phyloP scores from a whole-genome alignment of 1,140 invertebrate genomes.

The Bombus picipes region DNA sequence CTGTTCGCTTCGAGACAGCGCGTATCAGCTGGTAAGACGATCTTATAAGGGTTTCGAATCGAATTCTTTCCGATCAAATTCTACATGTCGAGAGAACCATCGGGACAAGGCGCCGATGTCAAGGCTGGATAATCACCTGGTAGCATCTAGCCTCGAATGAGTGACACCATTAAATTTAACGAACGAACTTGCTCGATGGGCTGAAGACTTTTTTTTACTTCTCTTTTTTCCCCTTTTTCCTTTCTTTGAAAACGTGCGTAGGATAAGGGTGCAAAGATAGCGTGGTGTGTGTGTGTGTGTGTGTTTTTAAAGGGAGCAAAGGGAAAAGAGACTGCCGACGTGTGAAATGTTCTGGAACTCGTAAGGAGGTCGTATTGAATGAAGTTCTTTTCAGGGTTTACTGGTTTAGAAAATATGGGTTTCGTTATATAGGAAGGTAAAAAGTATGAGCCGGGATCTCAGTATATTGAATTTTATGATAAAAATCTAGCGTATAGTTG shows the following conservation, averaged over 20 bases:
- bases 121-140: constrained; percentile 13
- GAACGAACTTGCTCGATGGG: not conserved
- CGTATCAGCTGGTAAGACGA: constrained; percentile 65
- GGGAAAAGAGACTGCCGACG: not conserved
- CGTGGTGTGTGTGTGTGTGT: not conserved
- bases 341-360: constrained; percentile 5
- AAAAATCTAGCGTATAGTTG: not conserved
- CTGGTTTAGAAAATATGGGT: not conserved
- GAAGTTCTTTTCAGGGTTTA: not conserved
- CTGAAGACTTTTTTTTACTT: not conserved
- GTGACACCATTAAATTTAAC: constrained; percentile 33
- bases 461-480: not conserved
- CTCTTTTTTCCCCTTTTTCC: not conserved
- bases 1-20: constrained; percentile 41
- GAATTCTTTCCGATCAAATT: constrained; percentile 41
- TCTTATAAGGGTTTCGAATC: constrained; percentile 72
- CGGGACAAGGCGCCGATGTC: not conserved
- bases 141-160: constrained; percentile 4
- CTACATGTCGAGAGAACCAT: constrained; percentile 14
- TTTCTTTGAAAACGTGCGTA: not conserved
- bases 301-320: not conserved
- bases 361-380: not conserved
- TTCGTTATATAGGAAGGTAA: not conserved
- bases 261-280: not conserved
- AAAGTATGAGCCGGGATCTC: not conserved